These are phyloP conservation scores for Xiphorhynchus elegans DNA, from an alignment of 2,113 vertebrate genomes.

Conservation along the genomic window DNA sequence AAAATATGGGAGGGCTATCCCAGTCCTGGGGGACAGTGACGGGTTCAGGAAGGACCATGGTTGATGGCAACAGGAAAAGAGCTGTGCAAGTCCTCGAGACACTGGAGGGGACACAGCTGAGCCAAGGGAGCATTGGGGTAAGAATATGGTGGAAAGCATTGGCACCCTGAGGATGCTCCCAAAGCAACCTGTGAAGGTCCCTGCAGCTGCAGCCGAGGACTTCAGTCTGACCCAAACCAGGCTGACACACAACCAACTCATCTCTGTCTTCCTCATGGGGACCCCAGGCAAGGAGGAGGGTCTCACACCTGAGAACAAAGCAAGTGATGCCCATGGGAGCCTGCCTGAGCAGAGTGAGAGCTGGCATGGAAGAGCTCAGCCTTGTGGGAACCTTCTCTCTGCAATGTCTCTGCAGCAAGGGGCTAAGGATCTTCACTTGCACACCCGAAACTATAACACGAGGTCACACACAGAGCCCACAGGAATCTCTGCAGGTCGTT, in stretches of 20 bases:
- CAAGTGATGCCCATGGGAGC: neutral
- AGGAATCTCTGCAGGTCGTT: neutral
- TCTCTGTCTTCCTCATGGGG: neutral
- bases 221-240: neutral
- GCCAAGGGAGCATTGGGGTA: fast-evolving
- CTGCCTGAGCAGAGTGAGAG: neutral
- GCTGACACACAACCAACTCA: neutral
- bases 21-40: neutral
- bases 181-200: neutral
- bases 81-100: neutral
- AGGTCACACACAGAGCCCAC: neutral
- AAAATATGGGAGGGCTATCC: neutral
- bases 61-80: neutral
- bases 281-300: fast-evolving
- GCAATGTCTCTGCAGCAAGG: neutral
- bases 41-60: fast-evolving
- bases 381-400: neutral
- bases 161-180: neutral
- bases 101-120: fast-evolving
- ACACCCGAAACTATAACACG: fast-evolving
- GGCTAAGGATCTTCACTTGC: neutral
- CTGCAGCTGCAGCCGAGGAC: fast-evolving
- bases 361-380: neutral
- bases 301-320: neutral
- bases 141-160: neutral